Base-by-base conservation (phyloP, 2,113 vertebrate species). In the Equus przewalskii region DNA sequence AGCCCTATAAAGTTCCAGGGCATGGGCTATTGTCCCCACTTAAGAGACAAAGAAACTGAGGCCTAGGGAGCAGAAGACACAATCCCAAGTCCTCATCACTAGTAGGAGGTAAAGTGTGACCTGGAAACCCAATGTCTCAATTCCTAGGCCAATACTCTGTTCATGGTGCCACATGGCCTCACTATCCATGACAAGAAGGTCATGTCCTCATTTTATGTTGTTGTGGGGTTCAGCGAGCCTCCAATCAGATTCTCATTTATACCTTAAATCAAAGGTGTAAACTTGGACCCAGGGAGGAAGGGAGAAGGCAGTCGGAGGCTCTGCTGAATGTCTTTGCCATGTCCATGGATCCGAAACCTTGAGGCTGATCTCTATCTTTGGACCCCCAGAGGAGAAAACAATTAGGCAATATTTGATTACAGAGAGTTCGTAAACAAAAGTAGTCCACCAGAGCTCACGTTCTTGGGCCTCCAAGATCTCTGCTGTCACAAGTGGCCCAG, bases 11-110 rank as follows among this genome's bases (percentile, higher is more conserved):
- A 28, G 15, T 16, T 69, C 30, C 56, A 46, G 69, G 73, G 58
- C 60, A 89, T 22, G 36, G 41, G 84, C 24, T 81, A 5, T 49
- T 72, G 60, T 73, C 46, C 15, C 60, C 58, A 49, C 5, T 84
- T 90, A 51, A 86, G 3, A 82, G 87, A 85, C 46, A 87, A 76
- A 84, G 89, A 89, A 83, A 92, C 44, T 36, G 28, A 80, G 36
- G 46, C 36, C 36, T 72, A 22, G 41, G 44, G 33, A 36, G 7
- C 41, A 87, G 58, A 73, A 87, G 92, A 76, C 15, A 54, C 18
- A 51, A 54, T 12, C 8, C 5, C 28, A 56, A 79, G 24, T 49
- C n/a, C 33, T 82, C 30, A 11, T 65, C 33, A 8, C 79, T 72
- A 30, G 33, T 22, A 41, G 54, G 30, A 94, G 19, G 22, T 62